Conservation (phyloP, 2,113 vertebrate genomes). For the Cettia cetti region DNA sequence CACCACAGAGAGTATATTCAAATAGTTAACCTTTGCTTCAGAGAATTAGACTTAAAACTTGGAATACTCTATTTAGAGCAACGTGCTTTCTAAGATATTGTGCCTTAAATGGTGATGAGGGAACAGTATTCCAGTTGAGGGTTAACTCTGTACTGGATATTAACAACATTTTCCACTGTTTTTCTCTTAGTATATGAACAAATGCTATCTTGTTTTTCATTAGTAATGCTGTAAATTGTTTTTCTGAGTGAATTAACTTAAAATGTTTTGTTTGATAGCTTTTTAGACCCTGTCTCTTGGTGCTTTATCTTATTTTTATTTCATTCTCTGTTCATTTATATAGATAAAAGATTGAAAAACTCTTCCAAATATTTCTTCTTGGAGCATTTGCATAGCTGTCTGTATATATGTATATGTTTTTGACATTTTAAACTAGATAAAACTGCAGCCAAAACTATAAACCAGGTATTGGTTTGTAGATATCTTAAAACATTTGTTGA, state of each 20-base stretch:
- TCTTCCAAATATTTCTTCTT: background rate
- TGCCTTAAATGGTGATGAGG: background rate
- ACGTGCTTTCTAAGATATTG: background rate
- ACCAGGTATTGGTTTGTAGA: background rate
- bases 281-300: background rate
- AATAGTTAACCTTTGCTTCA: background rate
- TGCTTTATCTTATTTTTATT: background rate
- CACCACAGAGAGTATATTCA: background rate
- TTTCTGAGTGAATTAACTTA: background rate
- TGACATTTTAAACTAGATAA: background rate
- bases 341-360: background rate
- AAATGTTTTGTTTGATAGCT: background rate
- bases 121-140: background rate
- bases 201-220: background rate
- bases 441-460: background rate
- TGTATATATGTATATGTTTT: background rate
- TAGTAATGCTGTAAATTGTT: background rate
- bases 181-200: background rate
- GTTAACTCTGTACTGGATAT: background rate
- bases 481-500: background rate
- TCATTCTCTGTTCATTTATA: background rate
- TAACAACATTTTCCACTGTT: background rate
- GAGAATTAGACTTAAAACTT: background rate
- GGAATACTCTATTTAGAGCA: background rate
- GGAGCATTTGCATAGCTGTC: background rate